Evolutionary conservation across 2,888 invertebrate species (phyloP).

Genomic region (Poecilobothrus nobilitatus): DNA sequence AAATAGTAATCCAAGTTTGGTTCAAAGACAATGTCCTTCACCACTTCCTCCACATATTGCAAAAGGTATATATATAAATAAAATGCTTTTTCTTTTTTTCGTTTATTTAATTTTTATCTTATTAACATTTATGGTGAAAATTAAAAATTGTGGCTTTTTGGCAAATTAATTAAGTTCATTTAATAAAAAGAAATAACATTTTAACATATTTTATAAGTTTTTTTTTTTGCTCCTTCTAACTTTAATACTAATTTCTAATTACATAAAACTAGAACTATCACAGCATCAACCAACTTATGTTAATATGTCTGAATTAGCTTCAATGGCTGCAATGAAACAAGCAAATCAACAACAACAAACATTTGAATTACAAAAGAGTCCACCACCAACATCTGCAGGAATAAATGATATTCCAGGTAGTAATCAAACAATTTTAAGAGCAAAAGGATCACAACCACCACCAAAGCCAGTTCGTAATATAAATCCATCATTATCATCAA

Average conservation of each 20-base stretch:
- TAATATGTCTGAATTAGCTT: constrained; percentile 83
- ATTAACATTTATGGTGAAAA: not conserved
- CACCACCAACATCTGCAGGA: constrained; percentile 48
- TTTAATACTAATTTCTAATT: not conserved
- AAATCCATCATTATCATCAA: not conserved
- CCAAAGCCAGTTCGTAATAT: constrained; percentile 12
- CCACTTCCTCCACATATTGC: constrained; percentile 68
- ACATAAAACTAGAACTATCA: constrained; percentile 22
- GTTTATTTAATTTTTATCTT: not conserved
- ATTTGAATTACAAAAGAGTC: constrained; percentile 34
- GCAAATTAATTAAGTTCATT: not conserved
- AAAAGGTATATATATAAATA: constrained; percentile 50
- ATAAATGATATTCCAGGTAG: not conserved
- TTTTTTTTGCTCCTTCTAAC: not conserved
- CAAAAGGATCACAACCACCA: constrained; percentile 21
- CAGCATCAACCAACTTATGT: constrained; percentile 70
- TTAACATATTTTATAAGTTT: constrained; percentile 5
- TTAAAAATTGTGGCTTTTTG: not conserved
- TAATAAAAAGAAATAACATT: not conserved
- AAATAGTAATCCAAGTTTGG: constrained; percentile 36
- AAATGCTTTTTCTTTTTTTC: too few species aligned
- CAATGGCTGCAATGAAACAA: constrained; percentile 67
- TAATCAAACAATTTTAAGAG: constrained; percentile 26
- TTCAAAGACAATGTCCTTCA: constrained; percentile 55
- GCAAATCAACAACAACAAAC: constrained; percentile 49